Evolutionary conservation across 1,140 invertebrate genomes (phyloP), one percentile per base, ranked within the genome.

Genomic region (Diachasmimorpha longicaudata): DNA sequence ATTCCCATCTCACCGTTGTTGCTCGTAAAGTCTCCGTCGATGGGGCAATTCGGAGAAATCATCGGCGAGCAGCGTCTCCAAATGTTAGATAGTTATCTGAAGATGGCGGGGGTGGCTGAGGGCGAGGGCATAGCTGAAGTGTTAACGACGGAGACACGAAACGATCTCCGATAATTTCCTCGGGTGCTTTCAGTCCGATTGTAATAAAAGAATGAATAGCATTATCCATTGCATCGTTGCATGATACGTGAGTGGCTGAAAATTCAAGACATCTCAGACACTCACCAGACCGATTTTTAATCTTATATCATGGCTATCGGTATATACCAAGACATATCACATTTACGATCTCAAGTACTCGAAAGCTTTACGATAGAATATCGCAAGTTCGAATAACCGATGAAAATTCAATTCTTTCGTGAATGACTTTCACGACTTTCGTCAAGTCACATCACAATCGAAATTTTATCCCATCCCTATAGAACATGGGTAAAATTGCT

Each of bases 81-180:
- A 36, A 68, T 9, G 31, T 37, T 16, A 10, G 36, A 16, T 68
- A 68, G 36, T 68, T 37, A 68, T 68, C 13, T 39, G 66, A 68
- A 16, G 36, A n/a, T n/a, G n/a, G n/a, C n/a, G n/a, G n/a, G n/a
- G n/a, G n/a, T n/a, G n/a, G n/a, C n/a, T n/a, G n/a, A n/a, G n/a
- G 31, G 8, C 66, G 13, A 39, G 8, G 31, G 4, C 14, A 23
- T 25, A 16, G 19, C 14, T 63, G 37, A 37, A 68, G 66, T 68
- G 66, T 68, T 68, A 68, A 68, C 36, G 36, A 19, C 36, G 0
- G 31, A 39, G 14, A 68, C 9, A n/a, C n/a, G 66, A 16, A 68
- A 68, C n/a, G 66, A 68, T 68, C 66, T 16, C n/a, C 36, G n/a
- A 68, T 68, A 68, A 68, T 31, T 66, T 66, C 23, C 66, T 9